phyloP scores from a whole-genome alignment of 2,113 vertebrate genomes.

The Ophthalmotilapia sp. region DNA sequence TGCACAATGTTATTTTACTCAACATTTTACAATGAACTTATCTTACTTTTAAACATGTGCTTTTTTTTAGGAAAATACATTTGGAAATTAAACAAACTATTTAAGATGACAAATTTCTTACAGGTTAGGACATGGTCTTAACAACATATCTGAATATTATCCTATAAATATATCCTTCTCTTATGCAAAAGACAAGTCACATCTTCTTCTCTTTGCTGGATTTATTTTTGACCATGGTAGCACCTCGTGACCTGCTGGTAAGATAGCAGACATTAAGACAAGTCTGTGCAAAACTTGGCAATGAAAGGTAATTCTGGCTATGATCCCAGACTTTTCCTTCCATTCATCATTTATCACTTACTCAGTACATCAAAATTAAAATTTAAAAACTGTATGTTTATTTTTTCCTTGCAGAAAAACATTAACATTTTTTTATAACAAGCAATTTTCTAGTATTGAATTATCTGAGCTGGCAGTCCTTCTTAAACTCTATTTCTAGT shows the following conservation, averaged over 20 bases:
- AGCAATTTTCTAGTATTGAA: not conserved
- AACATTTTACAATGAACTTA: not conserved
- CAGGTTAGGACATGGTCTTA: not conserved
- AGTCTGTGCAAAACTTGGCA: not conserved
- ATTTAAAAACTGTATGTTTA: not conserved
- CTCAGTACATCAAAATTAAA: not conserved
- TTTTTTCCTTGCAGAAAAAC: not conserved
- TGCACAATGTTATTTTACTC: not conserved
- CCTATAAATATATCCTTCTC: constrained; percentile 32
- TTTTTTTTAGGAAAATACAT: not conserved
- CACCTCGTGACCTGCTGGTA: not conserved
- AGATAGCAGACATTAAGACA: constrained; percentile 1
- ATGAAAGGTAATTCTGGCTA: not conserved
- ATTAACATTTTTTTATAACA: not conserved
- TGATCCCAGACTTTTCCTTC: not conserved
- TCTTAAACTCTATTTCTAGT: not conserved
- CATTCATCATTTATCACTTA: not conserved
- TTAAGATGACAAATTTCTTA: not conserved
- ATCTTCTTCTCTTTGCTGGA: not conserved
- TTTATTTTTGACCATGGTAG: constrained; percentile 35
- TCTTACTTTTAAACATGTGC: not conserved
- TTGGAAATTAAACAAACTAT: not conserved
- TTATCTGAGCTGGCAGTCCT: constrained; percentile 4
- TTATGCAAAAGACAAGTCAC: not conserved
- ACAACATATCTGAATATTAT: not conserved